Evolutionary conservation across 2,797 vertebrate species (phyloP).

Genomic region (Anolis apletophallus): DNA sequence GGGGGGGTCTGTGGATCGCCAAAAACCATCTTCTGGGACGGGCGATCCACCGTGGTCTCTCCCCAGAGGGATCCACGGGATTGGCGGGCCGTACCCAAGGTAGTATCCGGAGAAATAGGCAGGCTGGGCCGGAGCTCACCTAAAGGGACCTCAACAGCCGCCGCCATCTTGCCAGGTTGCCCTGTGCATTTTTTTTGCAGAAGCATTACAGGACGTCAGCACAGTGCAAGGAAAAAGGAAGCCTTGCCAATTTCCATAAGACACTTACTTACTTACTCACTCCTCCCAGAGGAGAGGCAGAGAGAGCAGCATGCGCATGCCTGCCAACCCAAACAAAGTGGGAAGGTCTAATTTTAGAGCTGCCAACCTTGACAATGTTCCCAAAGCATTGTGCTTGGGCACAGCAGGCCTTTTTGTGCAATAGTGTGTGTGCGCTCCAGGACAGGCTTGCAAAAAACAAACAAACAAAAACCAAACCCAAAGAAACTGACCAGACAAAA

Average conservation of each 20-base stretch:
- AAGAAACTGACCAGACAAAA: background rate
- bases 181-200: background rate
- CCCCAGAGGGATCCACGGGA: no score
- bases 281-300: background rate
- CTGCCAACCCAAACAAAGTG: constrained; percentile 17
- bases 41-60: no score
- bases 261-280: no score
- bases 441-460: constrained; percentile 32
- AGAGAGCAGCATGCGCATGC: background rate
- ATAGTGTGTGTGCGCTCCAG: constrained; percentile 13
- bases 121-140: no score
- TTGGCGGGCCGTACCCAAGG: no score
- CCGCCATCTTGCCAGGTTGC: no score
- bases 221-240: constrained; percentile 15
- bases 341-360: constrained; percentile 8
- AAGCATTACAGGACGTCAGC: background rate
- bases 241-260: constrained; percentile 30
- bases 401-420: background rate
- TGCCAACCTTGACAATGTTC: background rate
- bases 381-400: background rate
- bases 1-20: no score
- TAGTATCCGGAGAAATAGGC: no score
- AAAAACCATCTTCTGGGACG: no score
- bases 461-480: no score
- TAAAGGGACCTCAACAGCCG: no score